Percentiles rank a stretch among this genome's conserved stretches.
Evolutionary conservation across 2,797 vertebrate species (phyloP).

Genomic region (Philypnodon macrostomus): DNA sequence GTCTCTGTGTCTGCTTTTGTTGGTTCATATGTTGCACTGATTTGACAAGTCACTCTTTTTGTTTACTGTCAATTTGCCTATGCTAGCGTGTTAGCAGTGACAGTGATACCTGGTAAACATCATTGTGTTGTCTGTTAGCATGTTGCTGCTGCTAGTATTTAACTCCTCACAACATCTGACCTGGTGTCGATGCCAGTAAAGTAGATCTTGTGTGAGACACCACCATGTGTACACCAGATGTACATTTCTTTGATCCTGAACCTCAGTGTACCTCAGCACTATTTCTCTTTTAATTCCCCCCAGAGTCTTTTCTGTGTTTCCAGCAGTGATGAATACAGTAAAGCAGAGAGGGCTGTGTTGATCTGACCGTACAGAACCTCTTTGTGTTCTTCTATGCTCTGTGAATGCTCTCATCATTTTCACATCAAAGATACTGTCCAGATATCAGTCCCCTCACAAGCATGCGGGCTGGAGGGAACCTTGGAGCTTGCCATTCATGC

Average conservation of each 20-base stretch:
- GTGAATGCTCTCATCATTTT: slow-evolving; percentile 43
- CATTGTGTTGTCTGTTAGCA: slow-evolving; percentile 4
- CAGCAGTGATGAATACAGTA: slow-evolving; percentile 53
- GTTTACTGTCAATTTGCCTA: slow-evolving; percentile 5
- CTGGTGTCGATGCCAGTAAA: slow-evolving; percentile 5
- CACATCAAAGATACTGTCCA: slow-evolving; percentile 45
- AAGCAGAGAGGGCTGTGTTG: slow-evolving; percentile 38
- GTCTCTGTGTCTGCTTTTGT: not conserved
- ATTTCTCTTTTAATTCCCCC: slow-evolving; percentile 35
- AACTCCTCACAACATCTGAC: slow-evolving; percentile 1
- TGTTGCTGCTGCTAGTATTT: not conserved
- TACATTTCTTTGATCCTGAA: slow-evolving; percentile 33
- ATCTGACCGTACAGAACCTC: slow-evolving; percentile 38
- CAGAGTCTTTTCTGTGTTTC: slow-evolving; percentile 35
- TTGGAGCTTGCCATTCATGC: slow-evolving; percentile 10
- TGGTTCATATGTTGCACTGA: not conserved
- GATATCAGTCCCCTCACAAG: slow-evolving; percentile 33
- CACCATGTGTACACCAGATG: slow-evolving; percentile 37
- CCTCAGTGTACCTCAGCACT: slow-evolving; percentile 11
- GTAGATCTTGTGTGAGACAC: no score
- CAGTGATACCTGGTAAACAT: slow-evolving; percentile 7
- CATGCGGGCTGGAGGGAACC: slow-evolving; percentile 35
- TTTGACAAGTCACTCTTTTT: slow-evolving; percentile 7
- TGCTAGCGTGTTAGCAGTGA: slow-evolving; percentile 6
- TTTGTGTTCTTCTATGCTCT: slow-evolving; percentile 42